Evolutionary conservation across 2,888 invertebrate genomes (phyloP), one percentile per base, ranked within the genome.

Genomic region (Thereva unica): DNA sequence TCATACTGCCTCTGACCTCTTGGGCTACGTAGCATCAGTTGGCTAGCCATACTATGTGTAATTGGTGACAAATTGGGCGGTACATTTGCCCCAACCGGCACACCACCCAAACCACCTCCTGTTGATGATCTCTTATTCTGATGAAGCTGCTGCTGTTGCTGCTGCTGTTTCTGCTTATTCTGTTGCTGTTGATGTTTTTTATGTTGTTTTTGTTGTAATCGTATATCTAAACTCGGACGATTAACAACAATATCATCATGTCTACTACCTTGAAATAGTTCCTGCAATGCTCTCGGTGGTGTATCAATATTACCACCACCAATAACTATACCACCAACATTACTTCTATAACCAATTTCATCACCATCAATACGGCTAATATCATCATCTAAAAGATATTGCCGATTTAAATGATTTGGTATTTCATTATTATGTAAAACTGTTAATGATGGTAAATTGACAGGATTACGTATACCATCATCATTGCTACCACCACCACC

Each of bases 1-100:
- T 92, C 92, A 82, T 92, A 92, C 75, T 89, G 88, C 75, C 90
- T 84, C 78, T 87, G 88, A 72, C 89, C 89, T 73, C 92, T 86
- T 69, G 90, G 86, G 68, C 90, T 87, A 74, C 91, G 85, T 76
- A 90, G 82, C 89, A 92, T 90, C 82, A 91, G 85, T 80, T 91
- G 91, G 76, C 86, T 89, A 59, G 88, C 88, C 74, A 88, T 84
- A 74, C 85, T 85, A 65, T 84, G 82, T 71, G 85, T 84, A 67
- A 84, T 76, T 72, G 79, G 74, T 75, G 78, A 72, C 56, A 71
- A 57, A 59, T 69, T 70, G 72, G 57, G 64, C 9, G 66, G 71
- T 12, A 35, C 57, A 49, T 64, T 68, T n/a, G 69, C 71, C 67
- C 66, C 71, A 66, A 69, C 71, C 50, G 68, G 72, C 50, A 70